Evolutionary conservation across 92 coral and sea anemone species (phyloP).

Genomic region (Parazoanthus atlanticus): DNA sequence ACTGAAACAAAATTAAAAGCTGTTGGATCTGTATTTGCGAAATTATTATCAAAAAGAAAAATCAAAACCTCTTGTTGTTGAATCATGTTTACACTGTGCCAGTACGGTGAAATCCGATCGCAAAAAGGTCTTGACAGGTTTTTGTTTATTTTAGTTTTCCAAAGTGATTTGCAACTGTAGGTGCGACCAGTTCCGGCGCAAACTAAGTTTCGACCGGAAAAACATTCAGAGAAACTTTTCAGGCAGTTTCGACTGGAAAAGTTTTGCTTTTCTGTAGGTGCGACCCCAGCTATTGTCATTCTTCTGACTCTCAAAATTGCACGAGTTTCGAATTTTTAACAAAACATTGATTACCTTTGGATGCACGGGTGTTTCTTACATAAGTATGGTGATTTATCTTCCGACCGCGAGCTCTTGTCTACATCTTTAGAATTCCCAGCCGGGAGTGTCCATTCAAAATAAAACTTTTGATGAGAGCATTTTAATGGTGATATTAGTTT

Average conservation of each 20-base stretch:
- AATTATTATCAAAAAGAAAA: conserved; percentile 9
- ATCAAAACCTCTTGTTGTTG: conserved; percentile 10
- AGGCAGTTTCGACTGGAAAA: conserved; percentile 17
- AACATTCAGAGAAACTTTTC: conserved; percentile 5
- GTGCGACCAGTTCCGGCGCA: conserved; percentile 22
- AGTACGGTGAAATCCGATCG: neutral
- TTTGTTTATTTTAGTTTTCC: conserved; percentile 28
- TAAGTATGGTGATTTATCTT: too few species aligned
- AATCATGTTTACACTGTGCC: conserved; percentile 14
- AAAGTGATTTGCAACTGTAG: conserved; percentile 20
- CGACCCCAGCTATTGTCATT: conserved; percentile 34
- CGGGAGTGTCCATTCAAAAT: too few species aligned
- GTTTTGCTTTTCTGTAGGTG: conserved; percentile 22
- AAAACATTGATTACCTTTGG: too few species aligned
- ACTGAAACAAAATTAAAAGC: neutral
- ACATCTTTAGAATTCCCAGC: too few species aligned
- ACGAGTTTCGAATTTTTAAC: too few species aligned
- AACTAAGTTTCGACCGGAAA: conserved; percentile 21
- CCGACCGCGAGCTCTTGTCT: too few species aligned
- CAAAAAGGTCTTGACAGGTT: neutral
- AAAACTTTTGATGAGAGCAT: too few species aligned
- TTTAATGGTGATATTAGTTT: too few species aligned
- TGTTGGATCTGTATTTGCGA: conserved; percentile 31
- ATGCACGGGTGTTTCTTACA: too few species aligned
- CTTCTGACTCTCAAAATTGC: too few species aligned